Conservation (phyloP, 2,888 invertebrate genomes). For the Zonitis immaculata region DNA sequence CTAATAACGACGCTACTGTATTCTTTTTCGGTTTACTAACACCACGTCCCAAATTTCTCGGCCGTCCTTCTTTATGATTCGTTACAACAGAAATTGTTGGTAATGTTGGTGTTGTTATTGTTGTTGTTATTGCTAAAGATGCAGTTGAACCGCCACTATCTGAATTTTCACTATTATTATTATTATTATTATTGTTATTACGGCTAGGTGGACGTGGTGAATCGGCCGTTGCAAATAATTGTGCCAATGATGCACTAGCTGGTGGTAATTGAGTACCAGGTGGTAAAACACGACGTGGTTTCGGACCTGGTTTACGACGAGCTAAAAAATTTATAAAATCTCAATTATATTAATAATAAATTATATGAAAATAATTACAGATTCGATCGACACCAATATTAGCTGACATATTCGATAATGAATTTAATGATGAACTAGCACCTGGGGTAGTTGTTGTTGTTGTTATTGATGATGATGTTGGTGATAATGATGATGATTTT, state of each 20-base stretch:
- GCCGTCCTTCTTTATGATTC: conserved; percentile 67
- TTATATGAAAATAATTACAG: conserved; percentile 47
- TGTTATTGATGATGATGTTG: conserved; percentile 59
- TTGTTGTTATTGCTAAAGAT: conserved; percentile 34
- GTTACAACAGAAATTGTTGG: conserved; percentile 25
- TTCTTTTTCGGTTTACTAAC: conserved; percentile 91
- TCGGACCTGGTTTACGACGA: conserved; percentile 70
- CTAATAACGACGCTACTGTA: conserved; percentile 81
- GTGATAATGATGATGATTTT: conserved; percentile 56
- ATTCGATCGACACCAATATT: conserved; percentile 51
- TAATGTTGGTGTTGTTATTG: conserved; percentile 23
- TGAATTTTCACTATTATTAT: conserved; percentile 42
- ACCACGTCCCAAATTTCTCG: conserved; percentile 78
- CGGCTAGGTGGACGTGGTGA: conserved; percentile 56
- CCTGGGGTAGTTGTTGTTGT: conserved; percentile 50
- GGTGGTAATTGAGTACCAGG: conserved; percentile 49
- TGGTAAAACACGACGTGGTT: conserved; percentile 58
- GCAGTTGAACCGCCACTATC: conserved; percentile 41
- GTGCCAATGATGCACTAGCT: conserved; percentile 53
- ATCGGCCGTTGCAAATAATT: conserved; percentile 56
- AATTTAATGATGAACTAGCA: conserved; percentile 54
- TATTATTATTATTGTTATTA: conserved; percentile 29
- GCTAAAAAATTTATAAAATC: conserved; percentile 50
- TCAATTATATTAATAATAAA: not conserved
- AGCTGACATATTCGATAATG: conserved; percentile 56